Conservation (phyloP, 1,140 invertebrate species). For the Drosophila bocqueti region DNA sequence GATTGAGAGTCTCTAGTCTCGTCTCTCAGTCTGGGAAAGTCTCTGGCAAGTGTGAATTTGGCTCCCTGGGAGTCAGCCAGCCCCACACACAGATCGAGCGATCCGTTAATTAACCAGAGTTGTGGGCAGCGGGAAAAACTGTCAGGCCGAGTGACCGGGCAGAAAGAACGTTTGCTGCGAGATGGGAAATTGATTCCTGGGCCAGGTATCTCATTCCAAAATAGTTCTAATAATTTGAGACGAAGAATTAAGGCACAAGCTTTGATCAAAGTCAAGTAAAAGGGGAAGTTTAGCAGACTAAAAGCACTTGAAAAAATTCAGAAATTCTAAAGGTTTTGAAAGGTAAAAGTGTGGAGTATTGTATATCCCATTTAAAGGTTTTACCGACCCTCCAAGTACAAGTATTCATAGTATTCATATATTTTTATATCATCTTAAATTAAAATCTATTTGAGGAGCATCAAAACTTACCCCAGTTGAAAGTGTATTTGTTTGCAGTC, state of each 20-base stretch:
- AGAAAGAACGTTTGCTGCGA: not conserved
- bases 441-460: not conserved
- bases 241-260: not conserved
- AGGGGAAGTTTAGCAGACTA: not conserved
- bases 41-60: constrained; percentile 60
- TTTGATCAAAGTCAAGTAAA: not conserved
- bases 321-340: not conserved
- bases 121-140: constrained; percentile 19
- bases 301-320: not conserved
- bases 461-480: not conserved
- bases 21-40: constrained; percentile 53
- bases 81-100: constrained; percentile 29
- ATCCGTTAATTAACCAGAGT: constrained; percentile 70
- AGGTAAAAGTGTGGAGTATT: not conserved
- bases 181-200: constrained; percentile 7
- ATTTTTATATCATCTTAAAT: not conserved
- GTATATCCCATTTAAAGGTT: too few relatives aligned
- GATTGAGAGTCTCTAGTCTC: constrained; percentile 10
- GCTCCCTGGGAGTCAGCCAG: constrained; percentile 37
- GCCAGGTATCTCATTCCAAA: too few relatives aligned
- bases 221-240: not conserved
- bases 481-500: not conserved
- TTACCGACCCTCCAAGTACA: not conserved
- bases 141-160: constrained; percentile 20
- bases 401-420: not conserved